These are phyloP conservation scores for Allophyes oxyacanthae DNA, from an alignment of 2,888 invertebrate genomes.

Conservation along the genomic window DNA sequence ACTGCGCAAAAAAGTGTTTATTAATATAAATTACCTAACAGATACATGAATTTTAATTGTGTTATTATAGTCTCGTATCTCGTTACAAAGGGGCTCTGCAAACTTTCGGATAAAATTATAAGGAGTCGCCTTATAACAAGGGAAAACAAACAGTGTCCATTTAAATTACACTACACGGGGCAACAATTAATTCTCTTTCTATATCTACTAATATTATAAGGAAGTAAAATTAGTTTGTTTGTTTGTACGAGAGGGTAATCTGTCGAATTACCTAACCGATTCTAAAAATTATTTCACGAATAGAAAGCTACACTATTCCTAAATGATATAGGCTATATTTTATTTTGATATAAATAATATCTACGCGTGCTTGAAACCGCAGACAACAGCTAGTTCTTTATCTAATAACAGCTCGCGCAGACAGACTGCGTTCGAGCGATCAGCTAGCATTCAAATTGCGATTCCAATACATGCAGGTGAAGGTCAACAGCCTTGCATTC, in stretches of 20 bases:
- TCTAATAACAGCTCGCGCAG: slow-evolving; percentile 16
- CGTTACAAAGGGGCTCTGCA: slow-evolving; percentile 57
- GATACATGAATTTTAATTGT: slow-evolving; percentile 46
- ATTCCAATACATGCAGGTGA: neutral
- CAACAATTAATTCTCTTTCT: slow-evolving; percentile 58
- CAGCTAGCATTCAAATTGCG: neutral
- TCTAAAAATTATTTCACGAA: too few relatives aligned
- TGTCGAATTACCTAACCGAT: too few relatives aligned
- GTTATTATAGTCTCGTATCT: slow-evolving; percentile 40
- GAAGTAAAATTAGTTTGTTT: too few relatives aligned
- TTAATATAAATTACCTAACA: slow-evolving; percentile 31
- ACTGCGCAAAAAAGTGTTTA: neutral
- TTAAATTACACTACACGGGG: slow-evolving; percentile 61
- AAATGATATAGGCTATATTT: too few relatives aligned
- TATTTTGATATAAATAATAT: too few relatives aligned
- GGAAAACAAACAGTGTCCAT: slow-evolving; percentile 61
- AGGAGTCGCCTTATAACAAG: slow-evolving; percentile 58
- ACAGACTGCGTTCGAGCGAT: neutral
- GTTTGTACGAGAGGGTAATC: too few relatives aligned
- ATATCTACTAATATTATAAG: slow-evolving; percentile 21
- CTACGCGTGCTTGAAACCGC: too few relatives aligned
- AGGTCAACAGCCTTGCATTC: too few relatives aligned
- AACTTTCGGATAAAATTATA: slow-evolving; percentile 58
- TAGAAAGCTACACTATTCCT: too few relatives aligned
- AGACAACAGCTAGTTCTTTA: too few relatives aligned